These are phyloP conservation scores for Leptinotarsa undecemlineata DNA, from an alignment of 1,140 invertebrate species.

Conservation along the genomic window DNA sequence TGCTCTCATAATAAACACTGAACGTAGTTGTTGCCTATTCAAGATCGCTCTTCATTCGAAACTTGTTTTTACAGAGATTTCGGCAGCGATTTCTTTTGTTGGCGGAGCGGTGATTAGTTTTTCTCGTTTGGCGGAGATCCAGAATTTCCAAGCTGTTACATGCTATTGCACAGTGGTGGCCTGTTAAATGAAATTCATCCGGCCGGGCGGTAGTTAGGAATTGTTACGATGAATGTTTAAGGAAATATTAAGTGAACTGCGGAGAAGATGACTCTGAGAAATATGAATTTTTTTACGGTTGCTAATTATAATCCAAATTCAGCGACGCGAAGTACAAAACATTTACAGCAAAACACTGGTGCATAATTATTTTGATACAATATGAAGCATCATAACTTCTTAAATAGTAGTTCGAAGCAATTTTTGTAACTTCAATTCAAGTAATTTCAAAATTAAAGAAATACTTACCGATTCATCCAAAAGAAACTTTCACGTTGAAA, in stretches of 20 bases:
- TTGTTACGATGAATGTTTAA: not conserved
- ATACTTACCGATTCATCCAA: too few species aligned
- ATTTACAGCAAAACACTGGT: too few species aligned
- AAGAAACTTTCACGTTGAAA: too few species aligned
- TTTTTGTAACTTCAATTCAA: too few species aligned
- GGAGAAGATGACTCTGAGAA: not conserved
- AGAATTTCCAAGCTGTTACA: conserved; percentile 6
- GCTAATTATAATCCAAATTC: too few species aligned
- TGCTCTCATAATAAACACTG: too few species aligned
- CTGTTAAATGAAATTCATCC: conserved; percentile 6
- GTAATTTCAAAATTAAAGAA: too few species aligned
- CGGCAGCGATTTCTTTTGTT: not conserved
- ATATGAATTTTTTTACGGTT: not conserved
- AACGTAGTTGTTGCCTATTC: conserved; percentile 1
- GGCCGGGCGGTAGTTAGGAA: not conserved
- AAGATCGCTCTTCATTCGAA: conserved; percentile 2
- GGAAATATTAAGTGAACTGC: not conserved
- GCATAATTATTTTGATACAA: too few species aligned
- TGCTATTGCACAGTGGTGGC: conserved; percentile 4
- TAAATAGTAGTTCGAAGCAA: too few species aligned
- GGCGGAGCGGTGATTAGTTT: not conserved
- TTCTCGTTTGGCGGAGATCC: not conserved
- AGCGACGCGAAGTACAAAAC: too few species aligned
- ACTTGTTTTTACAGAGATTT: conserved; percentile 3
- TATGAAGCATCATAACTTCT: too few species aligned